phyloP scores from a whole-genome alignment of 2,797 vertebrate species.

The Nyctalus aviator region DNA sequence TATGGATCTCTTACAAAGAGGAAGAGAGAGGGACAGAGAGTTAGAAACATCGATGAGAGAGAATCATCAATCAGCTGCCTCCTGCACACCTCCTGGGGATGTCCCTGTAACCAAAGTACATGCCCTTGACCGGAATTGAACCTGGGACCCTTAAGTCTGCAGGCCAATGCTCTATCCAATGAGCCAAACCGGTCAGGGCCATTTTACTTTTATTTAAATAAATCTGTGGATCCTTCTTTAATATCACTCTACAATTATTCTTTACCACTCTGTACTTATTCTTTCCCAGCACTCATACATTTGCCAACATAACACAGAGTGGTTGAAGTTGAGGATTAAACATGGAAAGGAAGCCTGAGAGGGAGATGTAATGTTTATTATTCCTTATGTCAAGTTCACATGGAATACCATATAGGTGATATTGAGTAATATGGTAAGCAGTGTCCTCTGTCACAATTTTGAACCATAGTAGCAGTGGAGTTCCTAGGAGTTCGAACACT shows the following conservation, averaged over 20 bases:
- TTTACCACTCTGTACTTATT: not conserved
- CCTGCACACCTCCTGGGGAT: no score
- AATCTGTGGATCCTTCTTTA: not conserved
- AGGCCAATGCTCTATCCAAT: no score
- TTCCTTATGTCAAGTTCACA: not conserved
- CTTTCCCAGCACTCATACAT: not conserved
- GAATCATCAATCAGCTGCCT: no score
- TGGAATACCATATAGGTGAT: not conserved
- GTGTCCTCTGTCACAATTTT: not conserved
- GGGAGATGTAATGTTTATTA: not conserved
- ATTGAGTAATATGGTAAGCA: not conserved
- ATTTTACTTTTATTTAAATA: slow-evolving; percentile 15
- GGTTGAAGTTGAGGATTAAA: not conserved
- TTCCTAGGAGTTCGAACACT: not conserved
- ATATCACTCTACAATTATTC: not conserved
- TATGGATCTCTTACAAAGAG: no score
- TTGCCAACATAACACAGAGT: slow-evolving; percentile 7
- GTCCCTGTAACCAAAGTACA: no score
- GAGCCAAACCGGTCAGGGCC: no score
- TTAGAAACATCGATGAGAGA: no score
- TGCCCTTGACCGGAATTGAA: no score
- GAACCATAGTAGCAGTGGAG: not conserved
- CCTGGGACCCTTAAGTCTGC: no score
- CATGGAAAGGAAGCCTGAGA: not conserved
- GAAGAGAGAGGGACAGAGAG: no score